These are phyloP conservation scores for Drosophila aff. DNA, from an alignment of 1,140 invertebrate species.

Conservation along the genomic window DNA sequence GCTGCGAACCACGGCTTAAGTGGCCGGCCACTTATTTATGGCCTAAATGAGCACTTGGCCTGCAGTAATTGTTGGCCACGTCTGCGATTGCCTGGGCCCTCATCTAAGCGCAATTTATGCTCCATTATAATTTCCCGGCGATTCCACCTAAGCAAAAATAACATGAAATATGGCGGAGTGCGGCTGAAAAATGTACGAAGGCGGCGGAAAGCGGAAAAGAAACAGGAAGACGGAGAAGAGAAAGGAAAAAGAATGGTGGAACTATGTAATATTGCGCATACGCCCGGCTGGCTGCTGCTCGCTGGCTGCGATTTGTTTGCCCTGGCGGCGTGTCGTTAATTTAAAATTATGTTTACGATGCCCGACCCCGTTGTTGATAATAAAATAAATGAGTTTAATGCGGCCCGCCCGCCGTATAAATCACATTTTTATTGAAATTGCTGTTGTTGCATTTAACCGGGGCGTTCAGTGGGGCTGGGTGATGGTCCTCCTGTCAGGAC, in stretches of 20 bases:
- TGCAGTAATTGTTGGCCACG: slow-evolving; percentile 47
- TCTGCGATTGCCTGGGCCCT: slow-evolving; percentile 22
- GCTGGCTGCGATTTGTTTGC: slow-evolving; percentile 53
- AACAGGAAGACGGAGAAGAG: slow-evolving; percentile 4
- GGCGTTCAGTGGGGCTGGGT: neutral
- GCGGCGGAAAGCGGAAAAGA: slow-evolving; percentile 10
- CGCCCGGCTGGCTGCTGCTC: slow-evolving; percentile 43
- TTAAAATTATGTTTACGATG: slow-evolving; percentile 67
- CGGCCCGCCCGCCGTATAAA: slow-evolving; percentile 44
- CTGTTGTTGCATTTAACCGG: slow-evolving; percentile 48
- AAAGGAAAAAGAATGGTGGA: slow-evolving; percentile 20
- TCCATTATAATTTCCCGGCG: slow-evolving; percentile 56
- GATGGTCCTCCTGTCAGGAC: slow-evolving; percentile 10
- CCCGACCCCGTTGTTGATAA: slow-evolving; percentile 57
- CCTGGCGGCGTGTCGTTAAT: slow-evolving; percentile 61
- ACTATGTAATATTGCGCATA: slow-evolving; percentile 60
- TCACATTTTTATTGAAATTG: slow-evolving; percentile 65
- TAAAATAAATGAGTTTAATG: slow-evolving; percentile 66
- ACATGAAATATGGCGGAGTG: slow-evolving; percentile 52
- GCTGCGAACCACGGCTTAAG: slow-evolving; percentile 49
- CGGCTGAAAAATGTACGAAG: slow-evolving; percentile 41
- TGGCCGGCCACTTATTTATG: slow-evolving; percentile 52
- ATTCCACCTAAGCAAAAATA: slow-evolving; percentile 58
- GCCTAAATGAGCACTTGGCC: slow-evolving; percentile 59
- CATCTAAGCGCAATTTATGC: slow-evolving; percentile 62